Conservation (phyloP, 2,888 invertebrate species). For the Cyclophora albipunctata region DNA sequence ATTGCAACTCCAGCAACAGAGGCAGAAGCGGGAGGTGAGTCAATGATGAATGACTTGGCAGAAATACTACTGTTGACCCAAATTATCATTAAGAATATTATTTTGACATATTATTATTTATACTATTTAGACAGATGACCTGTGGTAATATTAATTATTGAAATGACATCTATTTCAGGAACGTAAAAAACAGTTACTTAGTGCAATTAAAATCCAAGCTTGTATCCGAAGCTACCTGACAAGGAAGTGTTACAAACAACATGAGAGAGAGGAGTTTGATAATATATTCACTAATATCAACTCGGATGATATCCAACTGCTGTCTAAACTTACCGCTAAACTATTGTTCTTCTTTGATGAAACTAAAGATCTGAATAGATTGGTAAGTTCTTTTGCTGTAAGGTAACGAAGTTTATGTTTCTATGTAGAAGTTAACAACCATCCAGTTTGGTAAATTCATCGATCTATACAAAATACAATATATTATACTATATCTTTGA, state of each 20-base stretch:
- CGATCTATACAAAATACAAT: no score
- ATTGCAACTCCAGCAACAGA: slow-evolving; percentile 87
- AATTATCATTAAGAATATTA: slow-evolving; percentile 3
- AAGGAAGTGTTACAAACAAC: slow-evolving; percentile 79
- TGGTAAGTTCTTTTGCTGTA: slow-evolving; percentile 50
- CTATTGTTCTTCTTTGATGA: slow-evolving; percentile 86
- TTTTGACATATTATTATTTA: neutral
- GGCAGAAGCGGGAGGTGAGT: slow-evolving; percentile 88
- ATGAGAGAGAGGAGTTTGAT: slow-evolving; percentile 83
- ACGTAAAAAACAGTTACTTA: slow-evolving; percentile 81
- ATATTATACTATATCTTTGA: no score
- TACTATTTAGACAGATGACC: neutral
- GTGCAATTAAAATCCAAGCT: slow-evolving; percentile 88
- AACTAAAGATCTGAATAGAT: slow-evolving; percentile 72
- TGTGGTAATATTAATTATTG: neutral
- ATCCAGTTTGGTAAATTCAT: no score
- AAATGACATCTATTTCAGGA: slow-evolving; percentile 56
- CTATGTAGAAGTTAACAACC: neutral
- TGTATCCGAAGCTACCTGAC: slow-evolving; percentile 84
- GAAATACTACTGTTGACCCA: neutral
- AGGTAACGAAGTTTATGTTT: neutral
- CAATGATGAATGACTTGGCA: slow-evolving; percentile 1
- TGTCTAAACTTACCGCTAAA: slow-evolving; percentile 77
- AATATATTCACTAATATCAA: slow-evolving; percentile 64
- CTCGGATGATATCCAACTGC: slow-evolving; percentile 58